phyloP scores from a whole-genome alignment of 2,888 invertebrate species.

The Hemicrepidius hirtus region DNA sequence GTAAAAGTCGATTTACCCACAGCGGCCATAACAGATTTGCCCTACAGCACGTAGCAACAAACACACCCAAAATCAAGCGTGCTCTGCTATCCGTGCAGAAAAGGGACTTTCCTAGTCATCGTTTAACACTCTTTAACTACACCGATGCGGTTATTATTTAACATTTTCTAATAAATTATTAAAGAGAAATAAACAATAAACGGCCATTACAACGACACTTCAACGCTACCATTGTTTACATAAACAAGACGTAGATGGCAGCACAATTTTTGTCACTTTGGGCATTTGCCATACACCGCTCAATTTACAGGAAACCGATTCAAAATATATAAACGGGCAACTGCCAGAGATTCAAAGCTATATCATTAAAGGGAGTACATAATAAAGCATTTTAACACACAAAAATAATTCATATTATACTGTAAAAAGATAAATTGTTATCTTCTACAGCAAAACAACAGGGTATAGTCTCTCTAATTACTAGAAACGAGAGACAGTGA shows the following conservation, averaged over 20 bases:
- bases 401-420: too few relatives aligned
- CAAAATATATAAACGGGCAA: too few relatives aligned
- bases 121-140: conserved; percentile 9
- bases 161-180: conserved; percentile 18
- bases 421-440: too few relatives aligned
- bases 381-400: too few relatives aligned
- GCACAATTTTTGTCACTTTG: too few relatives aligned
- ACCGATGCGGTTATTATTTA: not conserved
- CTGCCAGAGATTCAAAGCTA: too few relatives aligned
- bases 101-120: conserved; percentile 19
- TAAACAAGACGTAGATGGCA: not conserved
- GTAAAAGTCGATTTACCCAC: conserved; percentile 25
- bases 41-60: conserved; percentile 59
- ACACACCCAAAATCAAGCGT: not conserved
- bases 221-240: conserved; percentile 12
- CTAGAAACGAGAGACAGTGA: too few relatives aligned
- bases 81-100: conserved; percentile 6
- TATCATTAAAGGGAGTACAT: too few relatives aligned
- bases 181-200: conserved; percentile 39
- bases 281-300: too few relatives aligned
- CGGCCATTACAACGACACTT: conserved; percentile 41
- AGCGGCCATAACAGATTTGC: conserved; percentile 61
- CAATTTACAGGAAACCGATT: too few relatives aligned
- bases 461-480: too few relatives aligned
- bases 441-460: too few relatives aligned